Evolutionary conservation across 2,113 vertebrate species (phyloP).

Genomic region (Eira barbara): DNA sequence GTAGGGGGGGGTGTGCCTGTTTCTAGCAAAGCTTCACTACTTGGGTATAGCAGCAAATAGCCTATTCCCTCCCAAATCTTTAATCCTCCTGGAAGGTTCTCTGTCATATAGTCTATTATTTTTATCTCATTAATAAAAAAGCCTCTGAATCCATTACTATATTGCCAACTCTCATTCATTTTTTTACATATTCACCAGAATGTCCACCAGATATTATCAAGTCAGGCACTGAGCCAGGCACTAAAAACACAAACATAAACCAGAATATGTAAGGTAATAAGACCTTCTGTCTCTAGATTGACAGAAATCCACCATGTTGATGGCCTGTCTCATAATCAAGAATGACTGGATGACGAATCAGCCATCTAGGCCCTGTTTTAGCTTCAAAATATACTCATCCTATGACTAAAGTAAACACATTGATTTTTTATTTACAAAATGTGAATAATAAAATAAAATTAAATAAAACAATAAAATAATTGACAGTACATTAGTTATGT

Average conservation of each 20-base stretch:
- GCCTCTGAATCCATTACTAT: not conserved
- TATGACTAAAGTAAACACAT: not conserved
- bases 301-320: not conserved
- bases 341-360: not conserved
- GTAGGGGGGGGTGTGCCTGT: not conserved
- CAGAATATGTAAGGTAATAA: not conserved
- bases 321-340: not conserved
- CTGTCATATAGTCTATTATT: not conserved
- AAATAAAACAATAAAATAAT: too few species aligned
- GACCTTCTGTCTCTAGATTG: not conserved
- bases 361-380: not conserved
- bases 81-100: not conserved
- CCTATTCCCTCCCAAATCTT: not conserved
- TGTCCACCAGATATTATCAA: not conserved
- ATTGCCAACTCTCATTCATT: not conserved
- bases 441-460: not conserved
- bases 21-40: not conserved
- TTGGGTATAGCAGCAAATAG: not conserved
- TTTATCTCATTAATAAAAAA: not conserved
- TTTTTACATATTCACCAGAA: not conserved
- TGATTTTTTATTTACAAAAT: not conserved
- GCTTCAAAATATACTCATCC: not conserved
- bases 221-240: not conserved
- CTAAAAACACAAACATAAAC: not conserved
- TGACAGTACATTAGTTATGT: too few species aligned